Evolutionary conservation across 2,888 invertebrate genomes (phyloP), one percentile per base, ranked within the genome.

Genomic region (Lithodes maja): DNA sequence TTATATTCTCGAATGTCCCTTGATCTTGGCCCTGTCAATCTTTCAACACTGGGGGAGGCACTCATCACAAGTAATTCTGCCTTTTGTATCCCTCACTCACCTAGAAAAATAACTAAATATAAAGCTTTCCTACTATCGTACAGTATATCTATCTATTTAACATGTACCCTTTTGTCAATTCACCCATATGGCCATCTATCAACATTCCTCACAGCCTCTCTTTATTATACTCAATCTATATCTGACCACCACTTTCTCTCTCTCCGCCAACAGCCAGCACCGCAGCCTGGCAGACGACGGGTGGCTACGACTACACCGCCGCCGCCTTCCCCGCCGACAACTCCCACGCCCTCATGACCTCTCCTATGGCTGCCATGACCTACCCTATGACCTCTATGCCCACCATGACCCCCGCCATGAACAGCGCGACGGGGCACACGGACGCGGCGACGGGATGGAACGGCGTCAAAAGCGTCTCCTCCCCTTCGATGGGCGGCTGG

Each of bases 341-440:
- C 87, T 91, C 91, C 80, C 91, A 91, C 84, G 79, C 91, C 78
- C 86, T 90, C 85, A 91, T 91, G 90, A 82, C 91, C 78, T 87
- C 90, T 1, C 86, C 91, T 33, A 90, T 91, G 91, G 85, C 91
- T 50, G 86, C 86, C 87, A 86, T 87, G 84, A 85, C 89, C 50
- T 85, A 85, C 74, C 86, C 86, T 2, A 85, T 89, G 17, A 81
- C 87, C 49, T 55, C 89, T 74, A 88, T 88, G 88, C 74, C 88
- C 68, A 54, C 85, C 54, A 85, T 86, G 85, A 69, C 82, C 15
- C 83, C 86, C 15, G 17, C 74, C 81, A 87, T 85, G 90, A 87
- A 77, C 71, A 53, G 88, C 1, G 79, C 86, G 1, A 83, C 83
- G 12, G 52, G 55, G 52, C 75, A 83, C 17, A 79, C 79, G 33